phyloP scores from a whole-genome alignment of 2,797 vertebrate genomes.

The Eospalax fontanierii region DNA sequence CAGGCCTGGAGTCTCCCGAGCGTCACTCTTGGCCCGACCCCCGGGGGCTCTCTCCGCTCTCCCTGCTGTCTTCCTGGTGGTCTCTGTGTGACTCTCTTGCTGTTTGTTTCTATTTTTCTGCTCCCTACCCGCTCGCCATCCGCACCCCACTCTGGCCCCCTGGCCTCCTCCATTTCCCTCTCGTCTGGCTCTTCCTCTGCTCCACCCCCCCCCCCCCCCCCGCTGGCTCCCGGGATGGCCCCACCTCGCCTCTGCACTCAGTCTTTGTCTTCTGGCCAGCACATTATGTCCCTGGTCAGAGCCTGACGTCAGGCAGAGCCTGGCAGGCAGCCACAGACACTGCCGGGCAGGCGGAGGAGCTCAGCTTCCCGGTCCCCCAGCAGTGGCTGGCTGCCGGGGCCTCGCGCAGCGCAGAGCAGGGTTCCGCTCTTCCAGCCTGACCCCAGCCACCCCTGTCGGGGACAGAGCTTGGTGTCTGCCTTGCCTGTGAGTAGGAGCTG shows the following conservation, averaged over 20 bases:
- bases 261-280: slow-evolving; percentile 87
- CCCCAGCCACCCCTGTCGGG: neutral
- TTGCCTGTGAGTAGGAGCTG: neutral
- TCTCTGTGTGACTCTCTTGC: neutral
- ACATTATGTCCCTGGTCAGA: slow-evolving; percentile 91
- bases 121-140: neutral
- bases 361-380: slow-evolving; percentile 69
- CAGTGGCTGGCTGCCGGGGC: slow-evolving; percentile 52
- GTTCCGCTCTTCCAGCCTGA: neutral
- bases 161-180: neutral
- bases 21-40: rapidly evolving
- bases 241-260: slow-evolving; percentile 78
- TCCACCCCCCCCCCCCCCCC: neutral
- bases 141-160: neutral
- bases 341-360: slow-evolving; percentile 87
- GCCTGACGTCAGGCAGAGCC: slow-evolving; percentile 90
- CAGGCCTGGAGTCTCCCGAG: neutral
- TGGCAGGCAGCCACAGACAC: slow-evolving; percentile 88
- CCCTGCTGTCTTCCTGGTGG: neutral
- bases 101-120: neutral
- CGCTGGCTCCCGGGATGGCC: slow-evolving; percentile 45
- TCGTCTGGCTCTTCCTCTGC: neutral
- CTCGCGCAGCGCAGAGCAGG: neutral
- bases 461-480: neutral
- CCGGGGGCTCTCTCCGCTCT: no score